Base-by-base conservation (phyloP, 2,113 vertebrate species). In the Meleagris gallopavo region DNA sequence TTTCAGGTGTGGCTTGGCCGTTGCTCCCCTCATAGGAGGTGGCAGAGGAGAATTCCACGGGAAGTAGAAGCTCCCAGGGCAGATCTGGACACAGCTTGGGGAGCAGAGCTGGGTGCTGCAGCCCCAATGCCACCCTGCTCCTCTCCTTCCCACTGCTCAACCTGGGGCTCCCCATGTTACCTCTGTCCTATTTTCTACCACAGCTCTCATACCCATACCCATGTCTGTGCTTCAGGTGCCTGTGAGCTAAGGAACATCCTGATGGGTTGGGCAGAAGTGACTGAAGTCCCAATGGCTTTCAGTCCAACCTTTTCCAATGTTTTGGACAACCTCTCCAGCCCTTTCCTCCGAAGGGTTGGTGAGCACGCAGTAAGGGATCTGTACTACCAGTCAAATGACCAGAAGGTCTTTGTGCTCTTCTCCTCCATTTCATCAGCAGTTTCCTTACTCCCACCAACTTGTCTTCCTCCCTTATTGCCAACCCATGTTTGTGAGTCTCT, bases 1-100 rank as follows among this genome's bases (percentile, higher is more conserved):
- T 64, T 95, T 61, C 41, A 29, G 18, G 12, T 55, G 67, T 70
- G 80, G 50, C 34, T 82, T 92, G 45, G 45, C 67, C 38, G 22
- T 45, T 2, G 1, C 19, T 78, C 10, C 34, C n/a, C 69, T 90
- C 0, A 0, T 64, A 60, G 55, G 41, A 85, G 21, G 14, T 80
- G 54, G 27, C 30, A 73, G 18, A 30, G 52, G 27, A 54, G 52
- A 54, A 54, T 16, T 38, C 38, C 45, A 10, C 69, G 55, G 60
- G 36, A 85, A 19, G 14, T 80, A 58, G 24, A 57, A 92, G 32
- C 54, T 57, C 29, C 29, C 30, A n/a, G 55, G 55, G 32, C 57
- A 75, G 40, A 88, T 72, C 64, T 77, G 64, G 34, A 24, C 7
- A 12, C 29, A 84, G 15, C 34, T 29, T 73, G 34, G 6, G 34